phyloP scores from a whole-genome alignment of 2,797 vertebrate species.

The Takifugu ocellatus region DNA sequence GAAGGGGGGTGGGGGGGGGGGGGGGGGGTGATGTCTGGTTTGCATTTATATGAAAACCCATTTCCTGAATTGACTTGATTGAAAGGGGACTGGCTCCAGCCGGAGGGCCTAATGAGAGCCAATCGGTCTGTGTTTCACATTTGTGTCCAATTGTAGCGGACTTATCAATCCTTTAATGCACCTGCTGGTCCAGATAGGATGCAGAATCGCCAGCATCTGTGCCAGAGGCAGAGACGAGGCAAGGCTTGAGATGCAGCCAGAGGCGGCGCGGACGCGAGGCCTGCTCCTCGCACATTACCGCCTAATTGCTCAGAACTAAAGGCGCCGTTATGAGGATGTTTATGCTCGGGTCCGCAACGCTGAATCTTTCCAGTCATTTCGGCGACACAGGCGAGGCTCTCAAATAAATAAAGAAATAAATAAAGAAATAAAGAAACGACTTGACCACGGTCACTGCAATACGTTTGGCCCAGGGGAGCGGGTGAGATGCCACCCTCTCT shows the following conservation, averaged over 20 bases:
- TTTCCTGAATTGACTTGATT: slow-evolving; percentile 66
- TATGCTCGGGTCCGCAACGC: slow-evolving; percentile 64
- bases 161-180: slow-evolving; percentile 57
- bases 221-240: slow-evolving; percentile 51
- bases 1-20: not conserved
- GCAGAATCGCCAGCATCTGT: slow-evolving; percentile 46
- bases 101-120: slow-evolving; percentile 57
- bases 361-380: slow-evolving; percentile 57
- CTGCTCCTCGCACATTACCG: slow-evolving; percentile 61
- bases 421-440: slow-evolving; percentile 30
- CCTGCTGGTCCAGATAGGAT: slow-evolving; percentile 47
- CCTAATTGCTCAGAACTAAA: slow-evolving; percentile 74
- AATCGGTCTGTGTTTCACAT: slow-evolving; percentile 58
- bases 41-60: slow-evolving; percentile 59
- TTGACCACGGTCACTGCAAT: slow-evolving; percentile 21
- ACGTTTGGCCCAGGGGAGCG: slow-evolving; percentile 28
- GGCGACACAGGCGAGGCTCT: slow-evolving; percentile 33
- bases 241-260: slow-evolving; percentile 48
- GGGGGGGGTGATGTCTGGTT: slow-evolving; percentile 49
- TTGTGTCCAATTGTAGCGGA: slow-evolving; percentile 38
- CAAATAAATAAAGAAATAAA: slow-evolving; percentile 7
- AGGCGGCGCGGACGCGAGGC: slow-evolving; percentile 46
- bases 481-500: slow-evolving; percentile 11
- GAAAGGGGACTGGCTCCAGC: slow-evolving; percentile 62
- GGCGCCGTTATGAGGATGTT: slow-evolving; percentile 65